Conservation (phyloP, 2,113 vertebrate species). For the Leuciscus idus region DNA sequence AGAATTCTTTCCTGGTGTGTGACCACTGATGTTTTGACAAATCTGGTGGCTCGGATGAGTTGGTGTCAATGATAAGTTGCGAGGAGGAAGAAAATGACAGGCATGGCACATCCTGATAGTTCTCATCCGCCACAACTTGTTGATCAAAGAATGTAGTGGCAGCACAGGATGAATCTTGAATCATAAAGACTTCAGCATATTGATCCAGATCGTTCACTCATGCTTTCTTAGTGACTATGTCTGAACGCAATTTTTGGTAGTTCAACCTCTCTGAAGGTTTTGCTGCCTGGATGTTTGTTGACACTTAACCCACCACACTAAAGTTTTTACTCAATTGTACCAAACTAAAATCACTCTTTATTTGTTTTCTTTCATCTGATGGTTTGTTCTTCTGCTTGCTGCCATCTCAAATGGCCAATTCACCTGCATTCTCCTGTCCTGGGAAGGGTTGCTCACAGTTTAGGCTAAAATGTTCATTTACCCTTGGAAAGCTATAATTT, state of each 20-base stretch:
- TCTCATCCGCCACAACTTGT: conserved; percentile 13
- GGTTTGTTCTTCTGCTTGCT: conserved; percentile 22
- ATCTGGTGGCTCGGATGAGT: neutral
- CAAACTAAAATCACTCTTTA: neutral
- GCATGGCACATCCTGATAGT: neutral
- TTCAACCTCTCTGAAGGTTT: neutral
- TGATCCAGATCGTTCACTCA: conserved; percentile 15
- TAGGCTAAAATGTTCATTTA: conserved; percentile 47
- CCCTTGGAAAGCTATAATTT: conserved; percentile 47
- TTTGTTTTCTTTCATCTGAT: conserved; percentile 6
- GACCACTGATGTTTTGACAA: neutral
- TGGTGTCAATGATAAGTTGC: conserved; percentile 1
- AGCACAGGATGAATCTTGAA: neutral
- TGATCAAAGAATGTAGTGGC: conserved; percentile 35
- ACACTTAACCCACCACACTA: neutral
- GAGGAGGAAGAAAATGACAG: neutral
- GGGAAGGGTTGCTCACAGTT: conserved; percentile 49
- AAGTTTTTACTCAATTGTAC: neutral
- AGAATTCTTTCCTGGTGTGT: neutral
- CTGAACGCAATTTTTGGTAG: neutral
- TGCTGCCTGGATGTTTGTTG: conserved; percentile 3
- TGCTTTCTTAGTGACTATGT: neutral
- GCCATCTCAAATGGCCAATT: neutral
- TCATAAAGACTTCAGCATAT: conserved; percentile 11
- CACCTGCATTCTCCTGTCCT: conserved; percentile 25